These are phyloP conservation scores for Neoascia interrupta DNA, from an alignment of 2,888 invertebrate genomes.

Conservation along the genomic window DNA sequence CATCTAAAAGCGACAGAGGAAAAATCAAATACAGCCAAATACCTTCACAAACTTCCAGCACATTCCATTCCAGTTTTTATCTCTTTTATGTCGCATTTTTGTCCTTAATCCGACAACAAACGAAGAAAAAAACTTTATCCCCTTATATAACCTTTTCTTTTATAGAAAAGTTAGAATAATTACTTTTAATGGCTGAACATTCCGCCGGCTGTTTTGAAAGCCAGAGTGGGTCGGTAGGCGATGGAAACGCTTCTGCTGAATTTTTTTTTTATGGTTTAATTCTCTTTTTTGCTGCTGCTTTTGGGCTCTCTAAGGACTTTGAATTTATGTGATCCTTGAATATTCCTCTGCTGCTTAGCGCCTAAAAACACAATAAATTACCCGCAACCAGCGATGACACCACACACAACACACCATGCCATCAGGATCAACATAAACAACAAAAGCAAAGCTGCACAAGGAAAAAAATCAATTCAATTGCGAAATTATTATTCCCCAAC, in stretches of 20 bases:
- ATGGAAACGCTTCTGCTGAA: too few species aligned
- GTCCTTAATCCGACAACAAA: too few species aligned
- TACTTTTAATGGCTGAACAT: too few species aligned
- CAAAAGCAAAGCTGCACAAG: neutral
- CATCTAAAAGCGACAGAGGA: neutral
- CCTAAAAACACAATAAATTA: slow-evolving; percentile 39
- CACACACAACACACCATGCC: slow-evolving; percentile 30
- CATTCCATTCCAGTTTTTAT: neutral
- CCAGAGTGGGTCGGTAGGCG: too few species aligned
- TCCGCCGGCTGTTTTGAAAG: too few species aligned
- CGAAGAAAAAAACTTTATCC: too few species aligned
- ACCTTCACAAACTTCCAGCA: neutral
- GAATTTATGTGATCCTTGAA: slow-evolving; percentile 34
- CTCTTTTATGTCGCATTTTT: too few species aligned
- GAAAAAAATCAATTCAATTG: slow-evolving; percentile 17
- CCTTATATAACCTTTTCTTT: too few species aligned
- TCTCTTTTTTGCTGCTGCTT: too few species aligned
- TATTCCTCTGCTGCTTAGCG: neutral
- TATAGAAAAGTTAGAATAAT: too few species aligned
- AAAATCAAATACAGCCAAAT: neutral
- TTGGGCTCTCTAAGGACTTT: neutral
- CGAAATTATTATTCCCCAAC: slow-evolving; percentile 8
- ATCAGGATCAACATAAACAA: slow-evolving; percentile 34
- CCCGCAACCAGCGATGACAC: too few species aligned
- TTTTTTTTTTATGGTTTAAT: too few species aligned